A percentile compares a stretch with the other conserved stretches of the same genome.
Evolutionary conservation across 2,888 invertebrate genomes (phyloP).

Genomic region (Autographa gamma): DNA sequence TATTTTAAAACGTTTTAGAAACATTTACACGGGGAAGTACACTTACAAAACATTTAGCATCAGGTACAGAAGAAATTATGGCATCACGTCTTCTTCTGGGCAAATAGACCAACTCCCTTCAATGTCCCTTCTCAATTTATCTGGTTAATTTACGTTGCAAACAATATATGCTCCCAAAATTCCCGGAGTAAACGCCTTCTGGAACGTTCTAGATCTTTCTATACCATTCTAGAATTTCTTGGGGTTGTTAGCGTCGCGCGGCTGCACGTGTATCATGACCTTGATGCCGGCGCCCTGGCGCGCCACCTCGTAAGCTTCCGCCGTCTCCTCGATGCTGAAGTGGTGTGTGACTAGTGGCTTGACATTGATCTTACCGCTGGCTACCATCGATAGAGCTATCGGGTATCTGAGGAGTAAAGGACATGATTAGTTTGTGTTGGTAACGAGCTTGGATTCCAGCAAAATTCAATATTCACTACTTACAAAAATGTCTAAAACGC

Average conservation of each 20-base stretch:
- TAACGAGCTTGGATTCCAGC: too few species aligned
- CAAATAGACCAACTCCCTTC: too few species aligned
- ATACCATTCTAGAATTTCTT: slow-evolving; percentile 62
- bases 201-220: neutral
- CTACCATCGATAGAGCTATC: slow-evolving; percentile 93
- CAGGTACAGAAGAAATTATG: too few species aligned
- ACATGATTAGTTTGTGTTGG: neutral
- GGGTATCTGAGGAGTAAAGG: slow-evolving; percentile 90
- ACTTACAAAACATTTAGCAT: too few species aligned
- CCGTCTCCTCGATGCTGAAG: slow-evolving; percentile 92
- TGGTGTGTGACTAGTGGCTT: slow-evolving; percentile 96
- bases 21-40: too few species aligned
- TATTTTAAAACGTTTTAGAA: too few species aligned
- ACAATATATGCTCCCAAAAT: too few species aligned
- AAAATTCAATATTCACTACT: too few species aligned
- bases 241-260: slow-evolving; percentile 86
- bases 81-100: too few species aligned
- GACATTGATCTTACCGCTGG: slow-evolving; percentile 93
- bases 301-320: slow-evolving; percentile 95
- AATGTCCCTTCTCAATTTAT: too few species aligned
- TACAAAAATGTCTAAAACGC: too few species aligned
- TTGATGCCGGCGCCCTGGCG: slow-evolving; percentile 94
- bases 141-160: too few species aligned
- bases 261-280: slow-evolving; percentile 94
- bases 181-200: neutral